Conservation (phyloP, 2,888 invertebrate genomes). For the Apamea epomidion region DNA sequence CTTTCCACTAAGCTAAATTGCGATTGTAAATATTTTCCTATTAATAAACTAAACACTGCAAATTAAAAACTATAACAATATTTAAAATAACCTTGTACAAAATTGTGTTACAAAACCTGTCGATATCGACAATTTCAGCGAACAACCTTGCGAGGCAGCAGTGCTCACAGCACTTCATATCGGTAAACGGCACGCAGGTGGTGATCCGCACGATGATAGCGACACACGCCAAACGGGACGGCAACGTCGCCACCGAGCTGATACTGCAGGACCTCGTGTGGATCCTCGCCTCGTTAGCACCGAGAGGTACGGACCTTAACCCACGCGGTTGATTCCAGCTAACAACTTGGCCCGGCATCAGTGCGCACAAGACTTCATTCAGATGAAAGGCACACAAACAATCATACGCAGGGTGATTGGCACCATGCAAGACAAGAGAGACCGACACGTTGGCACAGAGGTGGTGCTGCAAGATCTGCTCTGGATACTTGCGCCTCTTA, state of each 20-base stretch:
- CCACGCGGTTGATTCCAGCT: constrained; percentile 80
- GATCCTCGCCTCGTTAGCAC: constrained; percentile 91
- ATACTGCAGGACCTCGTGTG: constrained; percentile 91
- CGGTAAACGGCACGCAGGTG: constrained; percentile 90
- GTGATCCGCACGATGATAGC: constrained; percentile 89
- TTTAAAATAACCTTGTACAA: constrained; percentile 29
- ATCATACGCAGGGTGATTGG: constrained; percentile 87
- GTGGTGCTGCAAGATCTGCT: constrained; percentile 89
- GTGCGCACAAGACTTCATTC: constrained; percentile 87
- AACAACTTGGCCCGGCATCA: constrained; percentile 84
- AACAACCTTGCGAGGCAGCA: constrained; percentile 88
- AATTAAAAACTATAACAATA: constrained; percentile 6
- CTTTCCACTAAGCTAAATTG: constrained; percentile 14
- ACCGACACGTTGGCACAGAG: constrained; percentile 83
- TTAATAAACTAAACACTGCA: constrained; percentile 16
- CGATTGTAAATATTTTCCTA: not conserved
- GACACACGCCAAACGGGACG: constrained; percentile 88
- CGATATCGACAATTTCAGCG: constrained; percentile 83
- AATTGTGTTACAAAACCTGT: constrained; percentile 60
- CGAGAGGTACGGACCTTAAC: constrained; percentile 84
- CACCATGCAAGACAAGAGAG: constrained; percentile 86
- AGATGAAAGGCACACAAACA: constrained; percentile 88
- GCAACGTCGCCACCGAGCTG: constrained; percentile 87
- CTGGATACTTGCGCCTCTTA: constrained; percentile 90
- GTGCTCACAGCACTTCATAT: constrained; percentile 89